Conservation (phyloP, 2,797 vertebrate genomes). For the Rhinella marina region DNA sequence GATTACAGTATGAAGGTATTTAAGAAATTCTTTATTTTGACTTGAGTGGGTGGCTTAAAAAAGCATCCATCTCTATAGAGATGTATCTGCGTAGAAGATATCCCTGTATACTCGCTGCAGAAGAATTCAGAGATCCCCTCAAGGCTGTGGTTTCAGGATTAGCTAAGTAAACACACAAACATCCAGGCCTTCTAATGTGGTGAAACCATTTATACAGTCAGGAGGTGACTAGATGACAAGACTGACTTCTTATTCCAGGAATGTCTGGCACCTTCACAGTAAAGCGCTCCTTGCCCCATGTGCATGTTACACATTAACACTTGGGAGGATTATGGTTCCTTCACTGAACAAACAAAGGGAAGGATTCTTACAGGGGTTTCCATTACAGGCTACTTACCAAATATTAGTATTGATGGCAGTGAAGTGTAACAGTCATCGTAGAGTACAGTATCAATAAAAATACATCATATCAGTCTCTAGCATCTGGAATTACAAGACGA, state of each 20-base stretch:
- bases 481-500: too few relatives aligned
- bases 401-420: not conserved
- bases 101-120: not conserved
- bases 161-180: constrained; percentile 39
- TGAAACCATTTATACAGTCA: not conserved
- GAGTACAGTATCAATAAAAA: too few relatives aligned
- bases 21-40: constrained; percentile 45
- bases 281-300: not conserved
- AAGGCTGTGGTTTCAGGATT: constrained; percentile 13
- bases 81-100: constrained; percentile 27
- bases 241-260: constrained; percentile 2
- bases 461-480: too few relatives aligned
- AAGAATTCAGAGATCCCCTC: not conserved
- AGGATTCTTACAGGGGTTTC: not conserved
- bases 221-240: constrained; percentile 14
- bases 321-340: constrained; percentile 2
- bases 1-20: constrained; percentile 37
- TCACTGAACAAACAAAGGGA: constrained; percentile 17
- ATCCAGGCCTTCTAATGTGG: not conserved
- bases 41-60: constrained; percentile 35
- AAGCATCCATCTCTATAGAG: constrained; percentile 23
- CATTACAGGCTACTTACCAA: not conserved
- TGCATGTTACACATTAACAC: constrained; percentile 51
- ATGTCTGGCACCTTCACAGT: constrained; percentile 4
- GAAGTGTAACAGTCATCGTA: too few relatives aligned